A percentile compares a stretch with the other conserved stretches of the same genome.
Evolutionary conservation across 2,888 invertebrate species (phyloP).

Genomic region (Poecilus cupreus): DNA sequence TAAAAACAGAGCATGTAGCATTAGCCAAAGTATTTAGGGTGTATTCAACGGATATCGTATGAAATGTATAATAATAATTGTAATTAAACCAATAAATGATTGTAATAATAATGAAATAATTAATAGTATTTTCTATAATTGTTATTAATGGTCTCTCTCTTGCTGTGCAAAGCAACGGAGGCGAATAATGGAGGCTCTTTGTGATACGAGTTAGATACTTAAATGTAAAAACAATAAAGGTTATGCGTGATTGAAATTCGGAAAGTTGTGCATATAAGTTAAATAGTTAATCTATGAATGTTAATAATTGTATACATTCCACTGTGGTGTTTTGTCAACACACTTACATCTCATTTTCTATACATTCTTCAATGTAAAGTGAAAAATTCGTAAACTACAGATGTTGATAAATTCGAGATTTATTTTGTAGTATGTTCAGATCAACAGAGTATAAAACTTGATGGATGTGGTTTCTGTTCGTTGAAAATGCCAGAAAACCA

Average conservation of each 20-base stretch:
- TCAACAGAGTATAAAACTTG: no score
- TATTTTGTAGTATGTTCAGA: no score
- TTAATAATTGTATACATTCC: conserved; percentile 43
- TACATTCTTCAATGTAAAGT: neutral
- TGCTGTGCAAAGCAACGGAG: neutral
- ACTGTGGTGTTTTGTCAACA: conserved; percentile 14
- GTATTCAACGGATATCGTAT: neutral
- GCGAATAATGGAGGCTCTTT: conserved; percentile 33
- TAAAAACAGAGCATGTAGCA: no score
- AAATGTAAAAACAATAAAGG: conserved; percentile 27
- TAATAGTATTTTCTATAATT: conserved; percentile 45
- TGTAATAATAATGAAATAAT: conserved; percentile 24
- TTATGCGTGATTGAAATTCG: neutral
- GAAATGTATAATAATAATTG: conserved; percentile 30
- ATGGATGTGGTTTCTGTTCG: no score
- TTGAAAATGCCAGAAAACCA: no score
- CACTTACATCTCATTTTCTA: neutral
- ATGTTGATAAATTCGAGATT: neutral
- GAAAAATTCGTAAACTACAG: neutral
- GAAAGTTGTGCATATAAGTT: conserved; percentile 4
- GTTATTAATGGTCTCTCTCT: conserved; percentile 13
- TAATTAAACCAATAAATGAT: conserved; percentile 43
- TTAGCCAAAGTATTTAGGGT: no score
- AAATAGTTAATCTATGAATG: conserved; percentile 19
- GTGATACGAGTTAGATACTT: conserved; percentile 44